Evolutionary conservation across 2,797 vertebrate species (phyloP).

Genomic region (Megaceryle alcyon): DNA sequence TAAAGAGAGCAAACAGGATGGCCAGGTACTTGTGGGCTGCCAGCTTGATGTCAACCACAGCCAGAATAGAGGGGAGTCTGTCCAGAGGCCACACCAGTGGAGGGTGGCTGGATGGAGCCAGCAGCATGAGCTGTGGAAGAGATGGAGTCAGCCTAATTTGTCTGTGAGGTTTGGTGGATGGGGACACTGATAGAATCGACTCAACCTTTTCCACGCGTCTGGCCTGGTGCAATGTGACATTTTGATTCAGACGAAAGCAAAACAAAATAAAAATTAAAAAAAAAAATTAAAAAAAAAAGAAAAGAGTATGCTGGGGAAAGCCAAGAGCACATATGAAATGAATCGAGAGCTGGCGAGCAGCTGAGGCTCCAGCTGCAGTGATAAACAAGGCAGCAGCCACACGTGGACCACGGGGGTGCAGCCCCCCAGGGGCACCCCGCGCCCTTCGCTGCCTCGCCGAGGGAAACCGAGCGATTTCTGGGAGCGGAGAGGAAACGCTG

Average conservation of each 20-base stretch:
- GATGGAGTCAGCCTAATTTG: neutral
- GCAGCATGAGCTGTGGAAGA: neutral
- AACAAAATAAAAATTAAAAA: too few relatives aligned
- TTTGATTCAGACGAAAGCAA: too few relatives aligned
- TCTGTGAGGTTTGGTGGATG: neutral
- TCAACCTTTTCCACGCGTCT: neutral
- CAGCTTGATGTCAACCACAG: neutral
- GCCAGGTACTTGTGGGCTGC: constrained; percentile 20
- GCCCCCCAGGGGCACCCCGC: constrained; percentile 11
- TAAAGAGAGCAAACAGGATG: constrained; percentile 13
- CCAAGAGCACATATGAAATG: neutral
- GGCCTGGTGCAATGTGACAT: neutral
- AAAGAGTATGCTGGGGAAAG: neutral
- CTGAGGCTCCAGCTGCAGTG: constrained; percentile 5
- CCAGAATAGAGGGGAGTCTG: constrained; percentile 28
- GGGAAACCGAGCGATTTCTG: neutral
- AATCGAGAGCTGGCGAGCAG: constrained; percentile 12
- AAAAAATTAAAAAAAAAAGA: neutral
- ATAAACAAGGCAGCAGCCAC: constrained; percentile 19
- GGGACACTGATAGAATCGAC: neutral
- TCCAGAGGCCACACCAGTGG: neutral
- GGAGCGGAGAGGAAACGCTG: neutral
- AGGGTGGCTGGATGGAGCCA: neutral
- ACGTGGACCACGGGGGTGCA: neutral
- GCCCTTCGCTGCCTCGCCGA: neutral